A percentile compares a stretch with the other conserved stretches of the same genome.
Evolutionary conservation across 2,113 vertebrate genomes (phyloP).

Genomic region (Paramisgurnus dabryanus): DNA sequence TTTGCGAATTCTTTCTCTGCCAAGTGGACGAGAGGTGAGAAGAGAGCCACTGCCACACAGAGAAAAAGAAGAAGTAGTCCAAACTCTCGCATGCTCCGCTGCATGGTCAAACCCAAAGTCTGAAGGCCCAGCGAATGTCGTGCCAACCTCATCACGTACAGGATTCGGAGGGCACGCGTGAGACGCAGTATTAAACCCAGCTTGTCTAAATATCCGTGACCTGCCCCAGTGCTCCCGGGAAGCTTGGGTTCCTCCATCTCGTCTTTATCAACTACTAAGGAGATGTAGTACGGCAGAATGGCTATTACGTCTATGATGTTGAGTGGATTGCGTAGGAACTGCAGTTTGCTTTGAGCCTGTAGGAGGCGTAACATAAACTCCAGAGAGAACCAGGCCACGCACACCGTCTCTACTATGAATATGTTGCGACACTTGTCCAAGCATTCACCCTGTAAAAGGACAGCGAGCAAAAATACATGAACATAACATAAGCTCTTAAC

Average conservation of each 20-base stretch:
- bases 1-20: conserved; percentile 85
- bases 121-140: conserved; percentile 93
- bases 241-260: conserved; percentile 53
- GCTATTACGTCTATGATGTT: conserved; percentile 93
- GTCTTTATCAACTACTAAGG: conserved; percentile 84
- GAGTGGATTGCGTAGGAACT: conserved; percentile 87
- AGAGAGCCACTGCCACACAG: conserved; percentile 88
- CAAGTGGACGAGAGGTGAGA: conserved; percentile 89
- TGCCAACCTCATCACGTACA: conserved; percentile 94
- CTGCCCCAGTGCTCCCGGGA: conserved; percentile 49
- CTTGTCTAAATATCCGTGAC: conserved; percentile 88
- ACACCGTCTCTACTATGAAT: conserved; percentile 92
- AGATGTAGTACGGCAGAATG: conserved; percentile 95
- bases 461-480: not conserved
- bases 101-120: conserved; percentile 88
- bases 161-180: conserved; percentile 87
- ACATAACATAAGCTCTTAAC: too few relatives aligned
- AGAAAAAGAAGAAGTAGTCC: conserved; percentile 91
- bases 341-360: conserved; percentile 88
- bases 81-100: conserved; percentile 85
- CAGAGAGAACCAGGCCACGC: conserved; percentile 94
- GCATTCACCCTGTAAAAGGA: conserved; percentile 82
- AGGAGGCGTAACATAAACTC: conserved; percentile 89
- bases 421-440: conserved; percentile 90
- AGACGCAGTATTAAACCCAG: conserved; percentile 88